These are phyloP conservation scores for Mythimna impura DNA, from an alignment of 2,888 invertebrate genomes.

Conservation along the genomic window DNA sequence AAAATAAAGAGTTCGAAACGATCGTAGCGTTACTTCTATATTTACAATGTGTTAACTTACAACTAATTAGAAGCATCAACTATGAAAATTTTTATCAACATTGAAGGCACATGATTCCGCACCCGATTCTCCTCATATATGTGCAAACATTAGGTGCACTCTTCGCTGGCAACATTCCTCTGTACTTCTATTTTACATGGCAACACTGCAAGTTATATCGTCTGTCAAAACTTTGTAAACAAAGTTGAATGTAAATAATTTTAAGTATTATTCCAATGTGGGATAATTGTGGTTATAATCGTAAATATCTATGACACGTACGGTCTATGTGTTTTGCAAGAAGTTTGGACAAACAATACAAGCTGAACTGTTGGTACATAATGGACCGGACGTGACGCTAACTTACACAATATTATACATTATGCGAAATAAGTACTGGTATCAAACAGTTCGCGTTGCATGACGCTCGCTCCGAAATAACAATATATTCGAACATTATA, in stretches of 20 bases:
- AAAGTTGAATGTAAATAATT: slow-evolving; percentile 58
- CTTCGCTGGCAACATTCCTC: slow-evolving; percentile 76
- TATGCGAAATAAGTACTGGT: slow-evolving; percentile 76
- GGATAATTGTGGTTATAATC: slow-evolving; percentile 45
- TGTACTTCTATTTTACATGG: slow-evolving; percentile 71
- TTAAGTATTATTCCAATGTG: slow-evolving; percentile 54
- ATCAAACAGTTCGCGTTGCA: slow-evolving; percentile 66
- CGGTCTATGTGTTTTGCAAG: slow-evolving; percentile 44
- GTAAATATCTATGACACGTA: slow-evolving; percentile 34
- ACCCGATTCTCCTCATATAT: slow-evolving; percentile 84
- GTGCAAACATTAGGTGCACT: slow-evolving; percentile 82
- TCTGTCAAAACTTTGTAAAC: slow-evolving; percentile 62
- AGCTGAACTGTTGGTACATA: slow-evolving; percentile 66
- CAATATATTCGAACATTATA: slow-evolving; percentile 38
- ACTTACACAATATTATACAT: slow-evolving; percentile 76
- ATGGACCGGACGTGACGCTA: slow-evolving; percentile 82
- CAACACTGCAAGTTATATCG: slow-evolving; percentile 66
- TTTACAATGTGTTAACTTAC: slow-evolving; percentile 87
- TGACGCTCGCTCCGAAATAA: slow-evolving; percentile 49
- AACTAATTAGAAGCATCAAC: slow-evolving; percentile 89
- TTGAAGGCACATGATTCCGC: slow-evolving; percentile 91
- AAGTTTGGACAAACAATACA: slow-evolving; percentile 62
- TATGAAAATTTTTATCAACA: slow-evolving; percentile 88
- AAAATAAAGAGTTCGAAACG: slow-evolving; percentile 87
- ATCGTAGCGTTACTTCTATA: slow-evolving; percentile 85